Evolutionary conservation across 1,140 invertebrate genomes (phyloP), one percentile per base, ranked within the genome.

Genomic region (Lasioglossum albipes): DNA sequence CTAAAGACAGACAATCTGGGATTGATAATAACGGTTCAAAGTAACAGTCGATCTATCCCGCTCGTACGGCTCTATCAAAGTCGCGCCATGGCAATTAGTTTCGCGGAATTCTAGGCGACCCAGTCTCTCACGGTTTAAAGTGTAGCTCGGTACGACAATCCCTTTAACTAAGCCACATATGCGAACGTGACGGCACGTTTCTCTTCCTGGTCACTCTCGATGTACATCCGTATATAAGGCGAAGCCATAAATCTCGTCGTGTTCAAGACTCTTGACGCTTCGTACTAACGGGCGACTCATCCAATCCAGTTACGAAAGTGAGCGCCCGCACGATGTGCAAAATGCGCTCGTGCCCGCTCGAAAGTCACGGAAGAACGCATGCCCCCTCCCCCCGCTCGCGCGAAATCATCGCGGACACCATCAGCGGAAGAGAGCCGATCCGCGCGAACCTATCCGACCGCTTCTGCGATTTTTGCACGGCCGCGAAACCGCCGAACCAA

Each of bases 291-390:
- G 67, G 9, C 83, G 18, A 57, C 76, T 76, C 71, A 42, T 83
- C 82, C 81, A 77, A 81, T 87, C 84, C 74, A 87, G 85, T 87
- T 87, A 86, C 85, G 77, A 87, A 87, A 86, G 68, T 66, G 76
- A 80, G 42, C 61, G 76, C 66, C n/a, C 27, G 27, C 61, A 16
- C 62, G 71, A 18, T 54, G 42, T 59, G 70, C 49, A 45, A 80
- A 71, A 52, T 31, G 31, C n/a, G 27, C 45, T 68, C 65, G 62
- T 45, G 61, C n/a, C 67, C 54, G 71, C 27, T 74, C 49, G 42
- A 72, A 73, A 74, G 73, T 69, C 64, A 72, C 73, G 77, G 20
- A 62, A 45, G 41, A 41, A 54, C 36, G 64, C 76, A 42, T 6
- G 42, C 27, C 27, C 7, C 22, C 10, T 10, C 7, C 27, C 27